Conservation (phyloP, 2,797 vertebrate genomes). For the Anguilla megastoma region DNA sequence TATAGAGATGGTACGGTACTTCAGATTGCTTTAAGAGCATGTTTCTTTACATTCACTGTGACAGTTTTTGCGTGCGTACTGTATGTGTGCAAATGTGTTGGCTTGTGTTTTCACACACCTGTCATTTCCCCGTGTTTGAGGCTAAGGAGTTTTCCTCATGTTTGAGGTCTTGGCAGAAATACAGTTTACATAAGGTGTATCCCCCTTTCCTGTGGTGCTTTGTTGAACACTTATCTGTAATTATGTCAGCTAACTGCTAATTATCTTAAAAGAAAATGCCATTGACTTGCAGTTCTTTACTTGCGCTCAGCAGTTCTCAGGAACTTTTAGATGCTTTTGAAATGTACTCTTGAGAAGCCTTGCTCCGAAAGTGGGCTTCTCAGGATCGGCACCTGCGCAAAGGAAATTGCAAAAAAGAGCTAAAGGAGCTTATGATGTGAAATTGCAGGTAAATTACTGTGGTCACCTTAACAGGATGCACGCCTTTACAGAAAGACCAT, state of each 20-base stretch:
- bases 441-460: background rate
- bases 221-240: constrained; percentile 5
- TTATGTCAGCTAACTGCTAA: background rate
- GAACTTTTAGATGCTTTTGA: background rate
- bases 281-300: background rate
- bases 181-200: constrained; percentile 18
- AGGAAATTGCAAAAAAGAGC: background rate
- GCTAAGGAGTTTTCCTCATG: background rate
- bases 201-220: background rate
- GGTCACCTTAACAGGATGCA: background rate
- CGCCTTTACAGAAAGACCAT: background rate
- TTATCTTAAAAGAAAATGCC: background rate
- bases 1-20: background rate
- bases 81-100: background rate
- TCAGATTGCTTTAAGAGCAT: background rate
- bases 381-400: background rate
- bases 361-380: background rate
- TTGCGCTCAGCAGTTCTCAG: background rate
- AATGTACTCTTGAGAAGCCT: background rate
- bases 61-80: background rate
- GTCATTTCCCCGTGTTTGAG: background rate
- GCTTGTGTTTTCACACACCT: background rate
- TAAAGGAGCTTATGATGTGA: background rate
- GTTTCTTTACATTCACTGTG: background rate
- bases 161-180: constrained; percentile 12